These are phyloP conservation scores for Lasioglossum zephyrum DNA, from an alignment of 2,888 invertebrate genomes.

Conservation along the genomic window DNA sequence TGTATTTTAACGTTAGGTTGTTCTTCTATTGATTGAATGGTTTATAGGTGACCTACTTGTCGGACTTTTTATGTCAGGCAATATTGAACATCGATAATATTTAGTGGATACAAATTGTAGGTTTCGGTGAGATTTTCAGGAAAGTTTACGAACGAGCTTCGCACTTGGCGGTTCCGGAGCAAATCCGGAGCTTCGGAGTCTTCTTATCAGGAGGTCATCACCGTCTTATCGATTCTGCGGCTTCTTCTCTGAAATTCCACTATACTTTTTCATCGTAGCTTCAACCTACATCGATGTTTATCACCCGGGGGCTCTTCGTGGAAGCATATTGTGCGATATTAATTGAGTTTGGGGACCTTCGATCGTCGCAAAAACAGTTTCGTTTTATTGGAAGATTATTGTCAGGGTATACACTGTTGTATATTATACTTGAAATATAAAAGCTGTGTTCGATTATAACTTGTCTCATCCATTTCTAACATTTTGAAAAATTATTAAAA, in stretches of 20 bases:
- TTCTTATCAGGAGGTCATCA: constrained; percentile 1
- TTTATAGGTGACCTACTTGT: neutral
- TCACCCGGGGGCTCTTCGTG: neutral
- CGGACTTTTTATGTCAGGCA: neutral
- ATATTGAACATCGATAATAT: constrained; percentile 15
- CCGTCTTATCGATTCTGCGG: constrained; percentile 1
- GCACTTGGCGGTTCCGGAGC: neutral
- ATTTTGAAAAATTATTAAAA: neutral
- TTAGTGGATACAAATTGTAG: constrained; percentile 25
- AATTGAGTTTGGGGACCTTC: neutral
- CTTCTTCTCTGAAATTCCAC: constrained; percentile 4
- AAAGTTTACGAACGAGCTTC: neutral
- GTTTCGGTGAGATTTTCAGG: neutral
- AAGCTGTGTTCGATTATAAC: neutral
- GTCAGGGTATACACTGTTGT: too few relatives aligned
- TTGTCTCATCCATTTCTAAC: neutral
- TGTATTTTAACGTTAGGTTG: neutral
- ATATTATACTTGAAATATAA: too few relatives aligned
- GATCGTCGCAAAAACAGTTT: neutral
- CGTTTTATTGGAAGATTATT: too few relatives aligned
- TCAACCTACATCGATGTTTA: constrained; percentile 2
- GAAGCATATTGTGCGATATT: neutral
- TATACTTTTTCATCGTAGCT: neutral
- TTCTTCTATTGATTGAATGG: neutral
- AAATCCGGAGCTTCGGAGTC: neutral